Evolutionary conservation across 1,140 invertebrate genomes (phyloP), one percentile per base, ranked within the genome.

Genomic region (Brachionus rotundiformis): DNA sequence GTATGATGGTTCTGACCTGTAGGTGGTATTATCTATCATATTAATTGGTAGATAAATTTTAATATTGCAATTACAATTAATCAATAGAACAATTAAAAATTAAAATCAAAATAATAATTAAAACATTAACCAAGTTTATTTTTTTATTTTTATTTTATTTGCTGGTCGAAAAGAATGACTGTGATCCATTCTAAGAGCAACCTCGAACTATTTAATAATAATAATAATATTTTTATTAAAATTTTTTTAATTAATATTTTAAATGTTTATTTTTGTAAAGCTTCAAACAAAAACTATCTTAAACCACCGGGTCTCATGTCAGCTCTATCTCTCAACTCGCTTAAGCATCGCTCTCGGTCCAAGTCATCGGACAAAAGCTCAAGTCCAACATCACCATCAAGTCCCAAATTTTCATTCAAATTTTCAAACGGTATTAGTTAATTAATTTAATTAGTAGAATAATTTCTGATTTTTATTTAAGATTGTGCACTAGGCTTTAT

Each of bases 401-500:
- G 73, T 77, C 73, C 73, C 4, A 49, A 59, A n/a, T 77, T 77
- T 44, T 29, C 49, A n/a, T 77, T 54, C 23, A 49, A 59, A 77
- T 47, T n/a, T 2, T 8, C 73, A 47, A 31, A 59, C 49, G 63
- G 63, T 68, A 68, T 16, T 0, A n/a, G 13, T 54, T 10, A 11
- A 63, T 31, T 63, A 23, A 13, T 63, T 54, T 54, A 23, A 54
- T 19, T 1, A 16, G 13, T 11, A 44, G 41, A 25, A 27, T 0
- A 44, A 54, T 39, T 16, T 82, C 61, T 4, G 47, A 13, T 54
- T 47, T 39, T 11, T 82, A n/a, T 65, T 63, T 33, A n/a, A 68
- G 63, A 68, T 16, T 82, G 68, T 73, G 11, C 75, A 49, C 75
- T 82, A 59, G 92, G 93, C 63, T 91, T 95, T 73, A 94, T 95